Percentiles rank a stretch among this genome's conserved stretches.
These are phyloP conservation scores for Elephas maximus DNA, from an alignment of 2,113 vertebrate genomes.

Conservation along the genomic window DNA sequence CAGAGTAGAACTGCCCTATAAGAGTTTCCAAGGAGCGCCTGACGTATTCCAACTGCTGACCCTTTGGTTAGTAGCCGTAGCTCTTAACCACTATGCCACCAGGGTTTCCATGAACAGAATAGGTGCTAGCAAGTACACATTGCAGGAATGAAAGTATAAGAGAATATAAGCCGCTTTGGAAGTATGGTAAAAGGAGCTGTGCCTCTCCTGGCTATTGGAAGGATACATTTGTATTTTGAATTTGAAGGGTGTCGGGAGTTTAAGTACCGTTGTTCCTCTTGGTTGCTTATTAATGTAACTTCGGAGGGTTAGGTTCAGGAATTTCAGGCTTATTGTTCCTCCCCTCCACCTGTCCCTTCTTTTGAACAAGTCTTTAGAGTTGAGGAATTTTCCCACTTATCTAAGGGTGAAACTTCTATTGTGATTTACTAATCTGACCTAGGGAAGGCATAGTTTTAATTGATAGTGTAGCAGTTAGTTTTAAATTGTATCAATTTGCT, in stretches of 20 bases:
- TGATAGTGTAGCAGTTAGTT: slow-evolving; percentile 61
- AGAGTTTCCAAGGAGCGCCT: too few relatives aligned
- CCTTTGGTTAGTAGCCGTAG: too few relatives aligned
- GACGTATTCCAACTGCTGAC: too few relatives aligned
- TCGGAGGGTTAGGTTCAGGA: neutral
- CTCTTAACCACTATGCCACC: too few relatives aligned
- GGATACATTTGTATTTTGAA: slow-evolving; percentile 42
- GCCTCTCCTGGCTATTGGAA: neutral
- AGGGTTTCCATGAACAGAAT: neutral
- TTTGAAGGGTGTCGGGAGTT: neutral
- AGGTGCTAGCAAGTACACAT: neutral
- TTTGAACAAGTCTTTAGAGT: neutral
- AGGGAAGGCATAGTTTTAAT: slow-evolving; percentile 21
- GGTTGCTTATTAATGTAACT: neutral
- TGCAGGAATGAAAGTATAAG: slow-evolving; percentile 30
- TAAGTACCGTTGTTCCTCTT: neutral
- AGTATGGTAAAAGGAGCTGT: slow-evolving; percentile 4
- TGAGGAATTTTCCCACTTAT: neutral
- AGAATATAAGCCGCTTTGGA: slow-evolving; percentile 20
- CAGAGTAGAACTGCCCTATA: too few relatives aligned
- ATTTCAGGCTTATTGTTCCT: neutral
- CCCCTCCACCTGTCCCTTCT: neutral
- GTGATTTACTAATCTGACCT: neutral
- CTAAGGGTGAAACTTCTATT: neutral
- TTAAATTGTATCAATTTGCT: slow-evolving; percentile 68